Base-by-base conservation (phyloP, 2,888 invertebrate species). In the Trachelus stipa region DNA sequence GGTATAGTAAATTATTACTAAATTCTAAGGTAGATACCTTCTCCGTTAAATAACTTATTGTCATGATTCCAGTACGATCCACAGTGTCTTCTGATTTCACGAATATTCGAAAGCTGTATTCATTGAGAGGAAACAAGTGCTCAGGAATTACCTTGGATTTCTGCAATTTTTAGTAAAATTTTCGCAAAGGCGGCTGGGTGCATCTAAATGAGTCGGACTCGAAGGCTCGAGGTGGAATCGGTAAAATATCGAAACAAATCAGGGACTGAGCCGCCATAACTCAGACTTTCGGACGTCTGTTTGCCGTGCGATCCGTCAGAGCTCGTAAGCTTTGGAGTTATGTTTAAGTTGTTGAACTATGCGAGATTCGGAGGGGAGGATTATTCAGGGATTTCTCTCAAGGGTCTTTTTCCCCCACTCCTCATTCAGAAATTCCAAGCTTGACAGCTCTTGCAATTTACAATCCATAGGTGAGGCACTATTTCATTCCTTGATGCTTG, bases 211-310 rank as follows among this genome's bases (percentile, higher is more conserved):
- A 56, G 23, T 56, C 56, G 56, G 9, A 23, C 23, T 34, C 34
- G 34, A 74, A 34, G 37, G 23, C 35, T 74, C 74, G 33, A 68
- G 80, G 76, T 79, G 79, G 87, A 88, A 90, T 88, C 89, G 88
- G 89, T 89, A 87, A 89, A 89, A 89, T 87, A 90, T 90, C 89
- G 90, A 89, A 89, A 89, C 89, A 89, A 90, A 90, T 90, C 88
- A 90, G 87, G 87, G 88, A 87, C 87, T 87, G 88, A 88, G 89
- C 85, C 81, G 83, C 84, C 84, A 88, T 90, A 89, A 90, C 87
- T 90, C 89, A 90, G 90, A 89, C 90, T 90, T 90, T 88, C 82
- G 56, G 56, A 83, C 84, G 85, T 83, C 85, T 90, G 87, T 89
- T 90, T 90, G 89, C 88, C 85, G 85, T 89, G 87, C 88, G 87